Conservation (phyloP, 2,888 invertebrate genomes). For the Apotomis betuletana region DNA sequence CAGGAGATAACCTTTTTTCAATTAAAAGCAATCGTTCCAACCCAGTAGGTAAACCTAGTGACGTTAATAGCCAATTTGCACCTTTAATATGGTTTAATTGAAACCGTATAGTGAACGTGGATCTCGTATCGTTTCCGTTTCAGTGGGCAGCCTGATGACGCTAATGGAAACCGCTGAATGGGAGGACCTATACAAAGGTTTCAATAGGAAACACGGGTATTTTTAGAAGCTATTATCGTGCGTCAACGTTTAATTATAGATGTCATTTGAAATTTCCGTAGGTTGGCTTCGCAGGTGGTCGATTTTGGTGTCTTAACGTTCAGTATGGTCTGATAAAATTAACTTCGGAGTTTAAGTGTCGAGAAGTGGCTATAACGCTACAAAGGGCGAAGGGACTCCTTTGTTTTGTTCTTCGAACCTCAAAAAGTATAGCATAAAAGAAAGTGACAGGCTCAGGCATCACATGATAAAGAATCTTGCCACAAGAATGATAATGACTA, state of each 20-base stretch:
- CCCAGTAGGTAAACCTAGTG: neutral
- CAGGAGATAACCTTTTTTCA: too few species aligned
- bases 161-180: conserved; percentile 12
- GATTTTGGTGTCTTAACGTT: neutral
- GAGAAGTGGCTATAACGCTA: too few species aligned
- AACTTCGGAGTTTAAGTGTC: too few species aligned
- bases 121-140: conserved; percentile 15
- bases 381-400: too few species aligned
- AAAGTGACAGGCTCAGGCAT: too few species aligned
- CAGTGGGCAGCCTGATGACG: neutral
- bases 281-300: neutral
- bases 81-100: conserved; percentile 9
- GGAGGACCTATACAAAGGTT: conserved; percentile 18
- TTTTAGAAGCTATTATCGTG: conserved; percentile 33
- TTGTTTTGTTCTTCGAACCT: too few species aligned
- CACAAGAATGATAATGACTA: too few species aligned
- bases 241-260: conserved; percentile 15
- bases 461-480: too few species aligned
- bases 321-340: too few species aligned
- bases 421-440: too few species aligned
- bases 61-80: conserved; percentile 5
- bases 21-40: neutral
- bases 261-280: conserved; percentile 12
- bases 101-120: conserved; percentile 12
- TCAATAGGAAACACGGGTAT: conserved; percentile 15